Evolutionary conservation across 2,113 vertebrate genomes (phyloP).

Genomic region (Cyanistes caeruleus): DNA sequence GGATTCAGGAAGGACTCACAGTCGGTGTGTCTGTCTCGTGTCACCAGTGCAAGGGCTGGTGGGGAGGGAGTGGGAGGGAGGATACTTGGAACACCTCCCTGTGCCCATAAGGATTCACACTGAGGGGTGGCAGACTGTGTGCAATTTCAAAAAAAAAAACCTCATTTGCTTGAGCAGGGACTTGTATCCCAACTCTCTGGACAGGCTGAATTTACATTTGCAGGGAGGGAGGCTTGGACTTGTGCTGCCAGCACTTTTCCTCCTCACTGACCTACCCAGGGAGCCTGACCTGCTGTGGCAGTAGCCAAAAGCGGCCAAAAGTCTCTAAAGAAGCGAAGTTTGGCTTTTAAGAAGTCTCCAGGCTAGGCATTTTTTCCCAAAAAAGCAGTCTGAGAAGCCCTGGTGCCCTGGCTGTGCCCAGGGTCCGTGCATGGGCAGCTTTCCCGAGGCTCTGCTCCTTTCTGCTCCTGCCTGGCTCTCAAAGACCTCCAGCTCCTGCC

Average conservation of each 20-base stretch:
- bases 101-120: background rate
- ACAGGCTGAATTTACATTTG: background rate
- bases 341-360: background rate
- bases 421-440: background rate
- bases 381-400: background rate
- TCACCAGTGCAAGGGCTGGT: constrained; percentile 5
- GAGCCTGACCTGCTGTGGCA: background rate
- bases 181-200: background rate
- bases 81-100: background rate
- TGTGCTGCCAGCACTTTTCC: background rate
- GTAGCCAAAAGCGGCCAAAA: background rate
- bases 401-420: background rate
- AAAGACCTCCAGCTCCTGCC: background rate
- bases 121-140: background rate
- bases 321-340: background rate
- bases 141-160: background rate
- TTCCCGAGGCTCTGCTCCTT: background rate
- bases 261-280: background rate
- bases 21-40: background rate
- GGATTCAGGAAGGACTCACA: background rate
- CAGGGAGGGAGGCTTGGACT: background rate
- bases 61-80: background rate
- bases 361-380: background rate
- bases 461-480: background rate
- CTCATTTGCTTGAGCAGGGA: background rate